Conservation (phyloP, 2,797 vertebrate species). For the Arctocebus calabarensis region DNA sequence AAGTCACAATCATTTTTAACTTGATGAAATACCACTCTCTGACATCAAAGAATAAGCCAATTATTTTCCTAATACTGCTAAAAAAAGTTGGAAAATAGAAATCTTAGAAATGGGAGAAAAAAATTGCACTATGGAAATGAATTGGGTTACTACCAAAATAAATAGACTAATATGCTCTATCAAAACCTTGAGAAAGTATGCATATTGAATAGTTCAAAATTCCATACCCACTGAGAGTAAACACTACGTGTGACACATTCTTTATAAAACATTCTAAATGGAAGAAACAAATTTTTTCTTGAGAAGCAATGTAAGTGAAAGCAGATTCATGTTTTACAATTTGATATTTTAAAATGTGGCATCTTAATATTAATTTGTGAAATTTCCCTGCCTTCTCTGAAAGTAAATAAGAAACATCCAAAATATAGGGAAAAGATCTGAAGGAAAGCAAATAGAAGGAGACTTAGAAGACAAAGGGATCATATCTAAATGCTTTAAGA, state of each 20-base stretch:
- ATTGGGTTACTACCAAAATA: constrained; percentile 48
- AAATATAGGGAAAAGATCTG: constrained; percentile 1
- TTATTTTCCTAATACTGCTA: constrained; percentile 24
- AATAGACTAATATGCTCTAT: background rate
- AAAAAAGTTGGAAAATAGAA: constrained; percentile 52
- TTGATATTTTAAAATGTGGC: constrained; percentile 49
- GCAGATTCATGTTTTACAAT: constrained; percentile 63
- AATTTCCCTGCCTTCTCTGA: constrained; percentile 1
- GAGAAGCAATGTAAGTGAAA: background rate
- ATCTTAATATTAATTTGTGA: constrained; percentile 45
- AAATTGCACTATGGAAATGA: background rate
- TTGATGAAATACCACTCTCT: constrained; percentile 42
- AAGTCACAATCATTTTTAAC: constrained; percentile 51
- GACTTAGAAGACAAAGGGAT: constrained; percentile 24
- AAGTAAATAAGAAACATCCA: constrained; percentile 5
- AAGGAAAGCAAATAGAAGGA: constrained; percentile 7
- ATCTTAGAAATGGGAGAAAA: constrained; percentile 16
- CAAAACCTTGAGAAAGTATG: constrained; percentile 44
- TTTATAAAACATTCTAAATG: constrained; percentile 32
- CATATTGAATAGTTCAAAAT: constrained; percentile 15
- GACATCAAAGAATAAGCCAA: constrained; percentile 32
- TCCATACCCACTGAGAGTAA: constrained; percentile 27
- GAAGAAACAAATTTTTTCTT: background rate
- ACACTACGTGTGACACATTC: background rate
- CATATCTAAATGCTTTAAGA: constrained; percentile 32